Base-by-base conservation (phyloP, 2,797 vertebrate species). In the Spinus olivaceus region DNA sequence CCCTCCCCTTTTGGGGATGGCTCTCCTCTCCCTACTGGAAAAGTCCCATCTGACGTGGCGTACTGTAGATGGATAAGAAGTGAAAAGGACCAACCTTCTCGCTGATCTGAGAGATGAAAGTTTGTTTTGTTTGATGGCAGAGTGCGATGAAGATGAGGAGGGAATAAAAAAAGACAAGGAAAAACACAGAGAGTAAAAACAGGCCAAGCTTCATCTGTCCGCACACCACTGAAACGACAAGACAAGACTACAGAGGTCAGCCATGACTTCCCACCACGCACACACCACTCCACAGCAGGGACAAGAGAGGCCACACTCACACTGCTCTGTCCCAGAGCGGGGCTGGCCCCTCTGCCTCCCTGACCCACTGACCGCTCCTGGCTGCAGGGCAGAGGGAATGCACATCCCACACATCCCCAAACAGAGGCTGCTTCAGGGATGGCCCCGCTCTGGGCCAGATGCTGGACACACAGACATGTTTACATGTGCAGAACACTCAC, bases 31-130 rank as follows among this genome's bases (percentile, higher is more conserved):
- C 96, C 95, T 97, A 97, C 72, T 94, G 97, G 95, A 92, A 97
- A 96, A 90, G 95, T 97, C 97, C 96, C 96, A 97, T 97, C 95
- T 95, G 97, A 96, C 92, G 96, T 97, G 97, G 97, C 44, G 97
- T 95, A 97, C 98, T 98, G 96, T 98, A 98, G 98, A 97, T 98
- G 98, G 98, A 96, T 98, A 98, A 98, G 98, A 98, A 99, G 98
- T 98, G 98, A 99, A 99, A 98, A 98, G 97, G 99, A 99, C 99
- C 99, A 99, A 99, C 99, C 99, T 99, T 99, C 99, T 98, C 99
- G 99, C 98, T 99, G 99, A 99, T 99, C 99, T 99, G 99, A 99
- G 98, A 98, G 98, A 98, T 99, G 99, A 98, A 98, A 98, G 97
- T 98, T 98, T 98, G 98, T 98, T 98, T 98, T 98, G 98, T 98